Percentiles rank a stretch among this genome's conserved stretches.
phyloP scores from a whole-genome alignment of 2,797 vertebrate genomes.

The Orestias chungarensis region DNA sequence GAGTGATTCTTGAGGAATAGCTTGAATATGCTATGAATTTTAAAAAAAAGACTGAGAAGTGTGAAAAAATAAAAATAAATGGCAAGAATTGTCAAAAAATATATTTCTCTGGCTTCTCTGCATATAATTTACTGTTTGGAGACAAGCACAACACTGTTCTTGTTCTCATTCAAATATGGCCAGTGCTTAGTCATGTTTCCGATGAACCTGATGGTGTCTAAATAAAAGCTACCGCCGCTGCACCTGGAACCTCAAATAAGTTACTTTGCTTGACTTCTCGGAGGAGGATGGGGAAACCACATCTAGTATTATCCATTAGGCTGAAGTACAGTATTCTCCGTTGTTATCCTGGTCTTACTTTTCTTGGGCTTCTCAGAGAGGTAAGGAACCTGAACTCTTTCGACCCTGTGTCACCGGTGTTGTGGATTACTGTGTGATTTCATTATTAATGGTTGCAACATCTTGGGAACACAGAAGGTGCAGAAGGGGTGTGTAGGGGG shows the following conservation, averaged over 20 bases:
- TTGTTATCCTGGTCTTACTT: slow-evolving; percentile 65
- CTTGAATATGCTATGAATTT: too few relatives aligned
- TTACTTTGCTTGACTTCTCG: slow-evolving; percentile 58
- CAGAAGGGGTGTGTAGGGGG: slow-evolving; percentile 33
- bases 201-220: slow-evolving; percentile 58
- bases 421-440: slow-evolving; percentile 65
- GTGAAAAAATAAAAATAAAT: too few relatives aligned
- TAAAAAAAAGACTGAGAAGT: too few relatives aligned
- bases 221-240: slow-evolving; percentile 62
- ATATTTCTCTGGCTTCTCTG: too few relatives aligned
- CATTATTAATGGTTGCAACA: slow-evolving; percentile 67
- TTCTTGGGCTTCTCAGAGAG: slow-evolving; percentile 53
- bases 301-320: slow-evolving; percentile 51
- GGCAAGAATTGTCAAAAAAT: too few relatives aligned
- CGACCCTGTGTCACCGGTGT: slow-evolving; percentile 60
- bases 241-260: slow-evolving; percentile 53
- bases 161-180: slow-evolving; percentile 62
- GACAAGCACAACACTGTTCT: slow-evolving; percentile 23
- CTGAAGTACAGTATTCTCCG: slow-evolving; percentile 41
- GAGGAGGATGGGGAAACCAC: slow-evolving; percentile 42
- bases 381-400: slow-evolving; percentile 58
- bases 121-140: slow-evolving; percentile 58
- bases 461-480: neutral
- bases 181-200: slow-evolving; percentile 40
- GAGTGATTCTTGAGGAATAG: too few relatives aligned